phyloP scores from a whole-genome alignment of 2,797 vertebrate species.

The Neosalanx taihuensis region DNA sequence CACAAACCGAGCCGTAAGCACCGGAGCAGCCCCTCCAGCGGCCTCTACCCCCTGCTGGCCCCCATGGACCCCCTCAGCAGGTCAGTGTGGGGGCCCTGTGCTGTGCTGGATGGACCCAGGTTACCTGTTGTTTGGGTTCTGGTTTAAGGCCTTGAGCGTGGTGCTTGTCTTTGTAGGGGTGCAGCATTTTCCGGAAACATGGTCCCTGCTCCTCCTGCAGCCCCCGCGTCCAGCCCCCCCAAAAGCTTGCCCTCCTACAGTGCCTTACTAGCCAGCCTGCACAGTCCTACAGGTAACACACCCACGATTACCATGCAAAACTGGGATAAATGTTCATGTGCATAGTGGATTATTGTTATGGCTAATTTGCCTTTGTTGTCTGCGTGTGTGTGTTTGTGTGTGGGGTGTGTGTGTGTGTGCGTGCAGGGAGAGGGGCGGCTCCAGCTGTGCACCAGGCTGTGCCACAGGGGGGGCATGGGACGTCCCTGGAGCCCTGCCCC shows the following conservation, averaged over 20 bases:
- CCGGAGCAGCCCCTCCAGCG: conserved; percentile 21
- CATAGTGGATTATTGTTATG: too few species aligned
- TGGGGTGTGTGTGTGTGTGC: neutral
- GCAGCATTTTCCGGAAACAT: conserved; percentile 43
- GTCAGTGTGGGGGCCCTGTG: conserved; percentile 35
- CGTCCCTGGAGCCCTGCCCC: conserved; percentile 66
- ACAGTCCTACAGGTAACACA: conserved; percentile 57
- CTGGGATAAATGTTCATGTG: neutral
- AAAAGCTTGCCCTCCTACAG: conserved; percentile 57
- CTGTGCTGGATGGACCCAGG: too few species aligned
- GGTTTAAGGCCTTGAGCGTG: neutral
- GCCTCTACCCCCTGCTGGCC: conserved; percentile 31
- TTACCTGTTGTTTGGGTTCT: too few species aligned
- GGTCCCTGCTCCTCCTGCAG: conserved; percentile 42
- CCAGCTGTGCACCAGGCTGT: conserved; percentile 43
- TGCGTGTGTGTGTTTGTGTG: neutral
- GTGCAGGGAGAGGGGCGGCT: conserved; percentile 9
- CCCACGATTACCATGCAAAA: neutral
- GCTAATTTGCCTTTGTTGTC: neutral
- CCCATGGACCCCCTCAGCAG: conserved; percentile 36
- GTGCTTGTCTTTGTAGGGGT: conserved; percentile 31
- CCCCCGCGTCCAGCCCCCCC: conserved; percentile 50
- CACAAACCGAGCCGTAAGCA: conserved; percentile 37
- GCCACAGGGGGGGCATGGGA: conserved; percentile 42
- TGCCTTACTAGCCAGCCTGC: conserved; percentile 58